Base-by-base conservation (phyloP, 2,797 vertebrate species). In the Odontamblyopus lacepedii region DNA sequence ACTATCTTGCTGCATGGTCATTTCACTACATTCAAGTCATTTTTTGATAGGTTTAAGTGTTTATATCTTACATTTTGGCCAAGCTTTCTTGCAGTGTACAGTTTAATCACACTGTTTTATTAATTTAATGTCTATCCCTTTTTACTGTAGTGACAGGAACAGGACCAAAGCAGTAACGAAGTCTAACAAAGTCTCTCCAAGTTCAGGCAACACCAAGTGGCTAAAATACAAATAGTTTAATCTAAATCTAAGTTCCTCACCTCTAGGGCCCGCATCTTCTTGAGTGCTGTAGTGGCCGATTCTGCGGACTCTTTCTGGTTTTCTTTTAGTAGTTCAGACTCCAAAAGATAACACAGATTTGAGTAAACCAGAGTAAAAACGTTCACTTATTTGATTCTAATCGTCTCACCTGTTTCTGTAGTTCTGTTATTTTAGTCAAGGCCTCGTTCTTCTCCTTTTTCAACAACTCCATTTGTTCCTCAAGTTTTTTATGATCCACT, bases 401-500 rank as follows among this genome's bases (percentile, higher is more conserved):
- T 60, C 1, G 76, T 29, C 71, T 76, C 92, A 98, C 98, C 95
- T 95, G 95, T 80, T 95, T 91, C 81, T 97, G 93, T 35, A 97
- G 93, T 76, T 95, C 88, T 19, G 95, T 93, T 41, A 98, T 90
- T 89, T 94, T 96, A 56, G 88, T 78, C 13, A 94, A 80, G 69
- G 94, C 94, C 15, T 95, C 93, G 50, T 82, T 85, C 83, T 97
- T 98, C 87, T 98, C 96, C 78, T 94, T 94, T 63, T 92, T 88
- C 57, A 98, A 92, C 3, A 80, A 90, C 73, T 95, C 90, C 70
- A 98, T 94, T 90, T 96, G 96, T 64, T 95, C 93, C 51, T 83
- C 80, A 72, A 99, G 92, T 19, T 93, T 95, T 74, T 96, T 95
- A 87, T 97, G 96, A 73, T 94, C 96, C 88, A 98, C 98, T 99